These are phyloP conservation scores for Wasmannia auropunctata DNA, from an alignment of 1,140 invertebrate genomes.

Conservation along the genomic window DNA sequence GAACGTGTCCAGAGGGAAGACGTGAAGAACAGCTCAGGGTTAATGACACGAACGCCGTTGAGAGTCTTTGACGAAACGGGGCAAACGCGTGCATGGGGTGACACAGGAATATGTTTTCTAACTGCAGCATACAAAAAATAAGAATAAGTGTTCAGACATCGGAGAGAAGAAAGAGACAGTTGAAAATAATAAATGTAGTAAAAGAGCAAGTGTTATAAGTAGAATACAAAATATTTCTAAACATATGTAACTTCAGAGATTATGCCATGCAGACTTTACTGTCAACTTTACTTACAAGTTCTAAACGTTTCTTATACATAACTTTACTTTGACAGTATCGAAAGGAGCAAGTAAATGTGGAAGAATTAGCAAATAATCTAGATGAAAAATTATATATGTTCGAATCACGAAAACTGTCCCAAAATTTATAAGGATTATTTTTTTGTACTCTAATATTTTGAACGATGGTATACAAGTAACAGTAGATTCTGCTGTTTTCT, in stretches of 20 bases:
- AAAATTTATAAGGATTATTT: neutral
- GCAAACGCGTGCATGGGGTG: conserved; percentile 29
- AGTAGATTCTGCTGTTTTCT: neutral
- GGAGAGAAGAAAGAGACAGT: neutral
- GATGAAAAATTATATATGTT: conserved; percentile 13
- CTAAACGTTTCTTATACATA: neutral
- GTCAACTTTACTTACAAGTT: too few relatives aligned
- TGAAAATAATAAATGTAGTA: neutral
- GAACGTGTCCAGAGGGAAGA: conserved; percentile 87
- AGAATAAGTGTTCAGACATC: neutral
- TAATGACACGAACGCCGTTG: conserved; percentile 54
- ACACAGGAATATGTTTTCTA: neutral
- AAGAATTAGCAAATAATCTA: neutral
- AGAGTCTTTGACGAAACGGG: conserved; percentile 73
- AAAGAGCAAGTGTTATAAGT: neutral
- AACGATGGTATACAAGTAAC: neutral
- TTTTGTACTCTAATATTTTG: neutral
- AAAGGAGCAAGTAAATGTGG: neutral
- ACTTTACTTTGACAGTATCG: neutral
- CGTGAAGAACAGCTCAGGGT: conserved; percentile 82
- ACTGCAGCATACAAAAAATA: neutral
- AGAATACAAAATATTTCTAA: conserved; percentile 2
- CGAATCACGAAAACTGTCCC: neutral
- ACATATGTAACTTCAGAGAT: neutral
- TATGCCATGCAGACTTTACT: neutral